Conservation (phyloP, 2,888 invertebrate species). For the Spatulosminthurus flaviceps region DNA sequence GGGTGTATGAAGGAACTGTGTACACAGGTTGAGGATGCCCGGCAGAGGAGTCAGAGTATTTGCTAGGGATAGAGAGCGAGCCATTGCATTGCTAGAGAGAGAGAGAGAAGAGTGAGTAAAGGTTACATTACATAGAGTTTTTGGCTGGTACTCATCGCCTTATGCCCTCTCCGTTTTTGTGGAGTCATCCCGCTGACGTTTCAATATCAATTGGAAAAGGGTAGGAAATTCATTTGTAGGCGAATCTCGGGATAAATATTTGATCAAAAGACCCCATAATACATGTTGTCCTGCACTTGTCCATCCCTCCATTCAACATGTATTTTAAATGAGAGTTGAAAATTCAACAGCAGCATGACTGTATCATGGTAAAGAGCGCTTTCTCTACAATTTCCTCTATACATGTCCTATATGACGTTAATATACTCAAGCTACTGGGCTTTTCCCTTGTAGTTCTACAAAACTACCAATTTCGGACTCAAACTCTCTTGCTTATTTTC, state of each 20-base stretch:
- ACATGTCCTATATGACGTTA: too few relatives aligned
- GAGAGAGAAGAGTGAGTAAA: too few relatives aligned
- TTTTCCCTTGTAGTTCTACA: too few relatives aligned
- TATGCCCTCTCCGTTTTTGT: constrained; percentile 14
- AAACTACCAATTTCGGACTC: not conserved
- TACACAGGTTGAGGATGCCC: not conserved
- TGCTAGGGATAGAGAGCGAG: too few relatives aligned
- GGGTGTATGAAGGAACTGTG: not conserved
- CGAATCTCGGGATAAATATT: constrained; percentile 50
- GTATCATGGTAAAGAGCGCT: too few relatives aligned
- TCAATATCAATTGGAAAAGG: constrained; percentile 50
- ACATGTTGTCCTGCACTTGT: constrained; percentile 45
- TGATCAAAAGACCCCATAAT: constrained; percentile 49
- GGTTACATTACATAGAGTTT: not conserved
- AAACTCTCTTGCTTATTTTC: not conserved
- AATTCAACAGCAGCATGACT: constrained; percentile 38
- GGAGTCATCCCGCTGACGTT: constrained; percentile 42
- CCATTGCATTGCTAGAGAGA: too few relatives aligned
- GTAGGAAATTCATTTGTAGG: constrained; percentile 49
- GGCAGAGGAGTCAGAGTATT: too few relatives aligned
- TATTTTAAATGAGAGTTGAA: constrained; percentile 49
- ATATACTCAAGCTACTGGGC: too few relatives aligned
- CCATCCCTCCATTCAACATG: constrained; percentile 45
- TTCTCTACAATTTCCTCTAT: too few relatives aligned
- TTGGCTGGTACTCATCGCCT: constrained; percentile 21